phyloP scores from a whole-genome alignment of 2,113 vertebrate genomes.

The Lucifuga dentata region DNA sequence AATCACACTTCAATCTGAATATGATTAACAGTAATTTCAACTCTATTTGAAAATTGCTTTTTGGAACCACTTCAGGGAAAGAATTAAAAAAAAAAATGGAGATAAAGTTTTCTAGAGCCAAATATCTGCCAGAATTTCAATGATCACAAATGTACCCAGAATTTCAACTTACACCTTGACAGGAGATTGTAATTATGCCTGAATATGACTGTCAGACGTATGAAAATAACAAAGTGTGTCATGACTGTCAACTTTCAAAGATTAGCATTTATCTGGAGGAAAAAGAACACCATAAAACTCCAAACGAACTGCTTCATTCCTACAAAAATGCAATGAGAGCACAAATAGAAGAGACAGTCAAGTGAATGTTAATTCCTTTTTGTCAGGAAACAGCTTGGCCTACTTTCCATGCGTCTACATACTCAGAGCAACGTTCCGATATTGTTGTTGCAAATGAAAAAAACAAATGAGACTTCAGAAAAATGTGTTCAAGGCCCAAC shows the following conservation, averaged over 20 bases:
- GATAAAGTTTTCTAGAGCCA: constrained; percentile 14
- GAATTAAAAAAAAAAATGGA: neutral
- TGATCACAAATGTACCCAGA: constrained; percentile 21
- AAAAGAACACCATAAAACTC: neutral
- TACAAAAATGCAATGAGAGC: neutral
- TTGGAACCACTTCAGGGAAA: constrained; percentile 25
- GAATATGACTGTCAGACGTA: constrained; percentile 2
- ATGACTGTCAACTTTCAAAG: neutral
- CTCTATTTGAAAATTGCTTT: constrained; percentile 52
- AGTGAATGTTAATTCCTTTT: constrained; percentile 27
- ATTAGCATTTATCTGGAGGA: constrained; percentile 4
- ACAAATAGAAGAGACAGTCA: constrained; percentile 8
- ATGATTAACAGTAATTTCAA: constrained; percentile 61
- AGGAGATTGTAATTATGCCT: no score
- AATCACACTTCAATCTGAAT: constrained; percentile 66
- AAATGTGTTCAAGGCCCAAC: neutral
- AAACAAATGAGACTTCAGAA: constrained; percentile 15
- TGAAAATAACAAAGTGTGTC: constrained; percentile 19
- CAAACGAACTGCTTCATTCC: constrained; percentile 9
- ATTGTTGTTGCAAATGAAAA: neutral
- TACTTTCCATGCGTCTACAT: constrained; percentile 34
- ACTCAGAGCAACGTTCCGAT: constrained; percentile 45
- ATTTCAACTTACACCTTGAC: constrained; percentile 32
- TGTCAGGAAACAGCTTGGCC: constrained; percentile 43
- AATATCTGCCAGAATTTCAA: constrained; percentile 38